Evolutionary conservation across 2,797 vertebrate genomes (phyloP).

Genomic region (Anguilla obscura): DNA sequence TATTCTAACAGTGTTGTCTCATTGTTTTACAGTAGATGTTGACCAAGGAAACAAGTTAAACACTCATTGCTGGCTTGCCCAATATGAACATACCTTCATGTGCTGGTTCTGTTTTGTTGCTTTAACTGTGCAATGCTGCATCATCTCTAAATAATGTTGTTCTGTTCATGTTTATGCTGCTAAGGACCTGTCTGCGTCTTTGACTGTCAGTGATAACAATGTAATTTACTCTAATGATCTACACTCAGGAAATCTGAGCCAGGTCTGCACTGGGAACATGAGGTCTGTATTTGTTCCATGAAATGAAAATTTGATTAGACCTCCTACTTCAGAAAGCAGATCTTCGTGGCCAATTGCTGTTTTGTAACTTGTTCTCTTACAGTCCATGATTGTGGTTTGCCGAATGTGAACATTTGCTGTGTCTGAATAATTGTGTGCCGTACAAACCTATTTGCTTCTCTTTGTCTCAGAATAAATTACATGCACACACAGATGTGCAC

Average conservation of each 20-base stretch:
- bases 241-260: background rate
- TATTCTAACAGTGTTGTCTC: too few species aligned
- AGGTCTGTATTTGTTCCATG: too few species aligned
- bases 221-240: background rate
- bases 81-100: too few species aligned
- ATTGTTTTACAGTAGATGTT: too few species aligned
- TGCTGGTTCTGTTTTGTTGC: too few species aligned
- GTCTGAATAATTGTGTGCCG: background rate
- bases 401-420: background rate
- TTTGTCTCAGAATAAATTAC: background rate
- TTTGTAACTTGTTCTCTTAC: background rate
- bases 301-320: background rate
- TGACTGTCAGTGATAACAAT: background rate
- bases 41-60: too few species aligned
- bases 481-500: background rate
- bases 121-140: too few species aligned
- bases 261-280: background rate
- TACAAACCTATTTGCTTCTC: background rate
- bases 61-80: too few species aligned
- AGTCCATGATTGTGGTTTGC: background rate
- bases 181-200: background rate
- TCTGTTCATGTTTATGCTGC: too few species aligned
- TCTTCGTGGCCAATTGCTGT: background rate
- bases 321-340: background rate
- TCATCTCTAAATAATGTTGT: too few species aligned